Conservation (phyloP, 2,888 invertebrate species). For the Cheilosia vulpina region DNA sequence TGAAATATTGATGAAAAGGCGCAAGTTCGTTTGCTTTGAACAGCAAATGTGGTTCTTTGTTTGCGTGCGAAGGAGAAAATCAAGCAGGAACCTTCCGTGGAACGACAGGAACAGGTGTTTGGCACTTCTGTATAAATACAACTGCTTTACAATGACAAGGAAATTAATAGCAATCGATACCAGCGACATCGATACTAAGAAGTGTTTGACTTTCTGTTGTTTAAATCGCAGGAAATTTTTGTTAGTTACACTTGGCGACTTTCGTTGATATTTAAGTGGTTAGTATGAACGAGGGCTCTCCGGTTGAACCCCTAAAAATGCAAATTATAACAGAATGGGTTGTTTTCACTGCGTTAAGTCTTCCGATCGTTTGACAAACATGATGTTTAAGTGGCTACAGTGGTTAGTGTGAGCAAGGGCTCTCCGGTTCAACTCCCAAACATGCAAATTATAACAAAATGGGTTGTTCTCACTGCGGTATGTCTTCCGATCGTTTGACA, state of each 20-base stretch:
- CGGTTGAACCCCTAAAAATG: too few species aligned
- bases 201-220: constrained; percentile 26
- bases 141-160: constrained; percentile 54
- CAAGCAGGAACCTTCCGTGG: constrained; percentile 9
- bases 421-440: too few species aligned
- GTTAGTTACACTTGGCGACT: background rate
- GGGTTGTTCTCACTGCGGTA: too few species aligned
- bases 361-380: too few species aligned
- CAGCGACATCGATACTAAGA: constrained; percentile 24
- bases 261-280: too few species aligned
- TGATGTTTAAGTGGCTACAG: too few species aligned
- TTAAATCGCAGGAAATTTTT: constrained; percentile 42
- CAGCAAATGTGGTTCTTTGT: constrained; percentile 48
- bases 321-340: too few species aligned
- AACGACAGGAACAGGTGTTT: constrained; percentile 58
- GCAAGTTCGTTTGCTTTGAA: constrained; percentile 44
- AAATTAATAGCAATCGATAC: constrained; percentile 64
- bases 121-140: constrained; percentile 35
- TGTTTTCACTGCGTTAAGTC: too few species aligned
- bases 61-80: background rate
- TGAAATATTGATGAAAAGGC: constrained; percentile 72
- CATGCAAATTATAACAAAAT: too few species aligned
- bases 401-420: too few species aligned
- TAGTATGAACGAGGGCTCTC: too few species aligned
- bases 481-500: too few species aligned